Conservation (phyloP, 2,888 invertebrate genomes). For the Drosophila mimica region DNA sequence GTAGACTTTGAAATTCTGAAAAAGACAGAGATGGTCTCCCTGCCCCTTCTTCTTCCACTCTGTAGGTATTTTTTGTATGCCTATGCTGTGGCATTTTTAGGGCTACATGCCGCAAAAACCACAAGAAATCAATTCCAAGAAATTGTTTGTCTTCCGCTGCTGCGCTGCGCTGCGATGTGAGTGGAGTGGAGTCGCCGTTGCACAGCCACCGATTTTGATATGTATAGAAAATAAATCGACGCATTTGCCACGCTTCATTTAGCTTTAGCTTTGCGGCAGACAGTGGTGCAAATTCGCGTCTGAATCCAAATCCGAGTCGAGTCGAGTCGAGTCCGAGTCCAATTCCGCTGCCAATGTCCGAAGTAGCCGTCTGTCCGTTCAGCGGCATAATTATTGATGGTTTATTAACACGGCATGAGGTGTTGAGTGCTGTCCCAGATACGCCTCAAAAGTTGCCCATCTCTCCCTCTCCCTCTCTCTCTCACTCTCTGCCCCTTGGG, state of each 20-base stretch:
- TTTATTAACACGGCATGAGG: conserved; percentile 80
- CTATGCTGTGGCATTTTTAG: conserved; percentile 68
- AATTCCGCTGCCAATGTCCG: conserved; percentile 6
- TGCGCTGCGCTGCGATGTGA: conserved; percentile 60
- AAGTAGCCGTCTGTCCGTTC: conserved; percentile 10
- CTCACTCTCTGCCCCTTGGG: not conserved
- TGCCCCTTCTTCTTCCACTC: too few species aligned
- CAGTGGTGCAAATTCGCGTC: not conserved
- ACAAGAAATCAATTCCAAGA: conserved; percentile 82
- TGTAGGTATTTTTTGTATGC: conserved; percentile 10
- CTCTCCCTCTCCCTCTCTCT: not conserved
- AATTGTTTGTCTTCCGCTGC: conserved; percentile 79
- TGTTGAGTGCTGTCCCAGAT: conserved; percentile 58
- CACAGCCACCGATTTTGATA: conserved; percentile 29
- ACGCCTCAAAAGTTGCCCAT: conserved; percentile 6
- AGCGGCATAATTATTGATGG: conserved; percentile 70
- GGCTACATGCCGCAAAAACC: conserved; percentile 76
- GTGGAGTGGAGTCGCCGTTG: conserved; percentile 24
- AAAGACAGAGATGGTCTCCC: not conserved
- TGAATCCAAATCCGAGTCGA: conserved; percentile 14
- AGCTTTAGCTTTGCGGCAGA: conserved; percentile 36
- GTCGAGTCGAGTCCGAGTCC: conserved; percentile 8
- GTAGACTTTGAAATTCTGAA: conserved; percentile 36
- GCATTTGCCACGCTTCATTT: conserved; percentile 68
- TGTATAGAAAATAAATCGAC: conserved; percentile 61